phyloP scores from a whole-genome alignment of 2,797 vertebrate genomes.

The Tragelaphus oryx region DNA sequence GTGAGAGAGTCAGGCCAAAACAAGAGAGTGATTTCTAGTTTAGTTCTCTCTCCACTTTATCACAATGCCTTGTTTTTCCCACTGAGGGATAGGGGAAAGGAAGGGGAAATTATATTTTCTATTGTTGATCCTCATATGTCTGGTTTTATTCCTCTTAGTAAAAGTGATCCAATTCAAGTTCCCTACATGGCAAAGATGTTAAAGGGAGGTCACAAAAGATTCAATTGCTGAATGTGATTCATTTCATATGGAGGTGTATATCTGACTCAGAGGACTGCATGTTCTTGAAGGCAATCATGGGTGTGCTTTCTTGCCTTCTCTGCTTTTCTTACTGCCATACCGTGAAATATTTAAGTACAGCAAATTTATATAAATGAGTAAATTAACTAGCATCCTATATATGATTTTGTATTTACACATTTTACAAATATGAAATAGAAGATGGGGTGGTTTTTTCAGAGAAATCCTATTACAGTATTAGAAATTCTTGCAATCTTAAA shows the following conservation, averaged over 20 bases:
- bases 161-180: not conserved
- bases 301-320: not conserved
- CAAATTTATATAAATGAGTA: not conserved
- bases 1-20: not conserved
- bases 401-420: not conserved
- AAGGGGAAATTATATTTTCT: not conserved
- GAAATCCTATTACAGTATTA: not conserved
- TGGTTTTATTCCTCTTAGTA: conserved; percentile 5
- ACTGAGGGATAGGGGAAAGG: not conserved
- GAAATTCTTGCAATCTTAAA: not conserved
- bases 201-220: not conserved
- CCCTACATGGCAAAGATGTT: not conserved
- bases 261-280: not conserved
- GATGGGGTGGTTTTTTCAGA: not conserved
- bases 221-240: not conserved
- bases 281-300: not conserved
- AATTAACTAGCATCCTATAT: not conserved
- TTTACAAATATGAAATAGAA: conserved; percentile 9
- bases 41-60: not conserved
- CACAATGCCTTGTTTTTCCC: not conserved
- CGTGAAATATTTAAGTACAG: not conserved
- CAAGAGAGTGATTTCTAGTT: not conserved
- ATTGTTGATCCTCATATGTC: not conserved
- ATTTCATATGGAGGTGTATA: not conserved
- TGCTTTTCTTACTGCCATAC: not conserved